These are phyloP conservation scores for Anguilla megastoma DNA, from an alignment of 2,797 vertebrate species.

Conservation along the genomic window DNA sequence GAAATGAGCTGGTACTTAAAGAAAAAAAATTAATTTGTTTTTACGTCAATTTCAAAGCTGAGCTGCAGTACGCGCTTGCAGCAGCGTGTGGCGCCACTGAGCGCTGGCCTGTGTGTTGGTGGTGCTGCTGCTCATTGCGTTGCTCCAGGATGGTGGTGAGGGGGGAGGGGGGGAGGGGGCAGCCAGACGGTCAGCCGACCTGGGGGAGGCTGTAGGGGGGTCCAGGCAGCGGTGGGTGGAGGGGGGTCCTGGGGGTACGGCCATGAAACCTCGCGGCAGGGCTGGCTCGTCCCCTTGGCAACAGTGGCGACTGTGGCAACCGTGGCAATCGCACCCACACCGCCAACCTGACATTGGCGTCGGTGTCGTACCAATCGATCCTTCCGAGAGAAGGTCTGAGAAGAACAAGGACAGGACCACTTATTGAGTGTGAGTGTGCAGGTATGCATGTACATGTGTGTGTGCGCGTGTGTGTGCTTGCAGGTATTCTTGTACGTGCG, in stretches of 20 bases:
- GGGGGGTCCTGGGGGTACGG: constrained; percentile 72
- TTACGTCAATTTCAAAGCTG: background rate
- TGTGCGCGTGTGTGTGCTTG: no score
- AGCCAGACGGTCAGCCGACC: constrained; percentile 79
- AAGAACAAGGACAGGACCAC: constrained; percentile 36
- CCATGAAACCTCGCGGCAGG: constrained; percentile 71
- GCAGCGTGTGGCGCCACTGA: constrained; percentile 27
- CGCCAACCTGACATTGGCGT: constrained; percentile 90
- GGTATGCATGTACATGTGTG: background rate
- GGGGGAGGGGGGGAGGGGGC: constrained; percentile 52
- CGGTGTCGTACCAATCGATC: constrained; percentile 93
- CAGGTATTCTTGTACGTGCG: no score
- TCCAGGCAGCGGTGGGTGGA: constrained; percentile 71
- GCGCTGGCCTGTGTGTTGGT: constrained; percentile 48
- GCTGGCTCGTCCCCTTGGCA: constrained; percentile 79
- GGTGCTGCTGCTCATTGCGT: constrained; percentile 44
- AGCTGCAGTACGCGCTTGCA: background rate
- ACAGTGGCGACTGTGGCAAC: background rate
- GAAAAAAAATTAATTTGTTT: background rate
- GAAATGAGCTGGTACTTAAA: background rate
- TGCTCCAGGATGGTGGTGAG: background rate
- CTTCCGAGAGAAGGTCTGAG: constrained; percentile 92
- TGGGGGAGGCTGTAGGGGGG: constrained; percentile 73
- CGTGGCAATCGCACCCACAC: constrained; percentile 56
- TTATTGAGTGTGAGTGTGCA: background rate